Evolutionary conservation across 2,113 vertebrate species (phyloP), one percentile per base, ranked within the genome.

Genomic region (Gadus macrocephalus): DNA sequence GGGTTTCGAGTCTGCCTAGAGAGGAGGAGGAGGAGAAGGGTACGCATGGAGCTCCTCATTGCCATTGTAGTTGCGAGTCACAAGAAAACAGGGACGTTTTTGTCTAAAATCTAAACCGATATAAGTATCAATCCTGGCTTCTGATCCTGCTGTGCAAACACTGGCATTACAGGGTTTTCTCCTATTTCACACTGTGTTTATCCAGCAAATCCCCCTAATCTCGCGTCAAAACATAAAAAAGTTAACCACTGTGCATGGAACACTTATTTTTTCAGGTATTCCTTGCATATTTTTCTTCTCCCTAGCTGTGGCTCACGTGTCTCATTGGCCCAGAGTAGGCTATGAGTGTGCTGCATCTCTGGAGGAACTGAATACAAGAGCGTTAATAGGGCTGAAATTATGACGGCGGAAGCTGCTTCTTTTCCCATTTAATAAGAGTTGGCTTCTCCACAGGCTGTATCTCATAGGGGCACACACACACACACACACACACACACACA

Each of bases 371-470:
- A 78, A 81, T 53, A 60, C 71, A 70, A 49, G 64, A 68, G 53
- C 72, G 64, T 74, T 86, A 89, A 85, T 84, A 83, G 78, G 81
- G 74, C 78, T 85, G 80, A 85, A 86, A 83, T 88, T 86, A 84
- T 73, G n/a, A 38, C 78, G 80, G 81, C 75, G 73, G 78, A 85
- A 84, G 80, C 86, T 79, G 81, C 81, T 82, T 35, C 61, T 74
- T 65, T 86, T 85, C 76, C 83, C 81, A 86, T 87, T 84, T 85
- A 90, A 86, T 86, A 81, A 85, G 86, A 84, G 72, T 60, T 12
- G 28, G 28, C 79, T 85, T 73, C 79, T 84, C 84, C 73, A 78
- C 80, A 81, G 81, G 78, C 83, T 80, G 79, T 84, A 87, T 78
- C 79, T 86, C 83, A 78, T 28, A 73, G 80, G 83, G 71, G 76